Base-by-base conservation (phyloP, 2,113 vertebrate species). In the Oenanthe oenanthe region DNA sequence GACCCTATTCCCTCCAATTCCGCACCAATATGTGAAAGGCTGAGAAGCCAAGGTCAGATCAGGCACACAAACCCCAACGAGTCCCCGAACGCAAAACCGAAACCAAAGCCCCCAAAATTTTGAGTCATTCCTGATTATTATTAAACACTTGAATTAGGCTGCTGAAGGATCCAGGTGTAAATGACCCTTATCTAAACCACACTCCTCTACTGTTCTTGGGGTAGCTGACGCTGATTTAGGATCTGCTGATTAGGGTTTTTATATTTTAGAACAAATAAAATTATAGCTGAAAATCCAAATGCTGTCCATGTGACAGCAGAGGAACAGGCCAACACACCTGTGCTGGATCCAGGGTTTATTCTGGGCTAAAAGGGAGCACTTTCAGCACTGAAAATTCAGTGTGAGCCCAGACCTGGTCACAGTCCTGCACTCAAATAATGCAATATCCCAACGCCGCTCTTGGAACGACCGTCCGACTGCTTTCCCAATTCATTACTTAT, bases 341-440 rank as follows among this genome's bases (percentile, higher is more conserved):
- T 15, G 3, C 65, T 8, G 6, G 7, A 2, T 3, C n/a, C 43
- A 3, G 16, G 25, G 3, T n/a, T 80, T 36, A 16, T 28, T 40
- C 72, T 10, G 22, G 29, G 10, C 18, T 17, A 34, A 50, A 78
- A 93, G 67, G 53, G 56, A 94, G 18, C 14, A n/a, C 34, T 65
- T 73, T 6, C 36, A 53, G 24, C 0, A 0, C 47, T 2, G 28
- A 62, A 50, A 71, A 95, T 48, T 25, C 13, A 0, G 7, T 2
- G 79, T 6, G 82, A 95, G 76, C 78, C 75, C 10, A 16, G 74
- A 8, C 13, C 92, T 13, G 90, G 95, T 96, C 93, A 94, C 94
- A 94, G 85, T 85, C 29, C 2, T 92, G 96, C 93, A 56, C 95
- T 88, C 93, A 83, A 88, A 95, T 94, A 96, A 95, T 92, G 87